Evolutionary conservation across 2,888 invertebrate species (phyloP).

Genomic region (Tetramorium bicarinatum): DNA sequence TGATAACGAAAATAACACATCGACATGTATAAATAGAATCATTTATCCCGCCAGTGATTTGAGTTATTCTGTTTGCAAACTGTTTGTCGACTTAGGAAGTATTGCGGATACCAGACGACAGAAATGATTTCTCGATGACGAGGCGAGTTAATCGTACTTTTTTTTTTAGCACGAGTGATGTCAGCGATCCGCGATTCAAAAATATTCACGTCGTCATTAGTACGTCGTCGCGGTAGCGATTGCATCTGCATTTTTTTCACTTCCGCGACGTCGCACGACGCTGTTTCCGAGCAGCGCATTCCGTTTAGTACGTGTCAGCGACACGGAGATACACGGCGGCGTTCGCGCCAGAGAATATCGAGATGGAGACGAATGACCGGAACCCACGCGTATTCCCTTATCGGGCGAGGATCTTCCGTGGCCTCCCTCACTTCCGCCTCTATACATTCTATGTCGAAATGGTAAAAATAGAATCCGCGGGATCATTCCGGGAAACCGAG

Average conservation of each 20-base stretch:
- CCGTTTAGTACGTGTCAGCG: slow-evolving; percentile 71
- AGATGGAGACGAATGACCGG: slow-evolving; percentile 62
- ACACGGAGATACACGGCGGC: slow-evolving; percentile 63
- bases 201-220: slow-evolving; percentile 42
- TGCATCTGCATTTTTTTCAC: slow-evolving; percentile 64
- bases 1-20: background rate
- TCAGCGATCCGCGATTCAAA: slow-evolving; percentile 42
- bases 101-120: background rate
- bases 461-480: slow-evolving; percentile 28
- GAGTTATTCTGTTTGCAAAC: slow-evolving; percentile 13
- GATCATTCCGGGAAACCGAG: slow-evolving; percentile 15
- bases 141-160: slow-evolving; percentile 17
- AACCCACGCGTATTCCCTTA: slow-evolving; percentile 57
- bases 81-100: background rate
- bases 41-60: background rate
- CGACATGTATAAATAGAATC: background rate
- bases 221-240: slow-evolving; percentile 47
- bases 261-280: slow-evolving; percentile 62
- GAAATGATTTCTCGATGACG: slow-evolving; percentile 40
- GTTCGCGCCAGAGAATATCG: slow-evolving; percentile 58
- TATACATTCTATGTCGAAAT: slow-evolving; percentile 19
- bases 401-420: slow-evolving; percentile 52
- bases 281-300: slow-evolving; percentile 57
- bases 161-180: slow-evolving; percentile 29
- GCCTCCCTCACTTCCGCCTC: slow-evolving; percentile 55